Evolutionary conservation across 2,888 invertebrate genomes (phyloP).

Genomic region (Calameuta idolon): DNA sequence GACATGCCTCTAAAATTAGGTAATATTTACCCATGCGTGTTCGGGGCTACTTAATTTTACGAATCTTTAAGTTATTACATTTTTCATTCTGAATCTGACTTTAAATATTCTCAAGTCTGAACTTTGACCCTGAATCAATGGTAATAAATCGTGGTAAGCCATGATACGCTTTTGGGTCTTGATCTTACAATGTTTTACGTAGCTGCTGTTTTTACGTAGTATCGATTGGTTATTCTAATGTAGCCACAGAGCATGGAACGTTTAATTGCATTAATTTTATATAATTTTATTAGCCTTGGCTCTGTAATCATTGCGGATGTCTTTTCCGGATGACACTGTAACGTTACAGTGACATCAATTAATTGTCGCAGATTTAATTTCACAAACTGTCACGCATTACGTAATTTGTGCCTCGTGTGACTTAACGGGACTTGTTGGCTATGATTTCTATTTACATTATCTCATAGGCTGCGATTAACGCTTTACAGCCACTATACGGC

Average conservation of each 20-base stretch:
- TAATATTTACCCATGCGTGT: neutral
- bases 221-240: neutral
- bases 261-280: neutral
- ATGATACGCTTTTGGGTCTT: neutral
- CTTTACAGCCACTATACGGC: neutral
- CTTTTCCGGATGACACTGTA: neutral
- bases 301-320: neutral
- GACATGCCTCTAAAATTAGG: neutral
- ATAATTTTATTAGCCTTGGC: neutral
- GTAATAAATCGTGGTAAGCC: neutral
- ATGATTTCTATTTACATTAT: slow-evolving; percentile 46
- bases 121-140: neutral
- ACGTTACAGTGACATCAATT: neutral
- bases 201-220: neutral
- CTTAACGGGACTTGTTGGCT: slow-evolving; percentile 33
- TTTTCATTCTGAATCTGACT: neutral
- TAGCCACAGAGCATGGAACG: neutral
- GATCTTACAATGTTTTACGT: neutral
- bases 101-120: too few relatives aligned
- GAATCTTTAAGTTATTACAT: neutral
- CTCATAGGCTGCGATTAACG: slow-evolving; percentile 29
- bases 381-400: neutral
- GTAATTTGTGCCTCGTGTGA: slow-evolving; percentile 35
- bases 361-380: neutral
- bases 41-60: neutral